phyloP scores from a whole-genome alignment of 2,113 vertebrate genomes.

The Tursiops truncatus region DNA sequence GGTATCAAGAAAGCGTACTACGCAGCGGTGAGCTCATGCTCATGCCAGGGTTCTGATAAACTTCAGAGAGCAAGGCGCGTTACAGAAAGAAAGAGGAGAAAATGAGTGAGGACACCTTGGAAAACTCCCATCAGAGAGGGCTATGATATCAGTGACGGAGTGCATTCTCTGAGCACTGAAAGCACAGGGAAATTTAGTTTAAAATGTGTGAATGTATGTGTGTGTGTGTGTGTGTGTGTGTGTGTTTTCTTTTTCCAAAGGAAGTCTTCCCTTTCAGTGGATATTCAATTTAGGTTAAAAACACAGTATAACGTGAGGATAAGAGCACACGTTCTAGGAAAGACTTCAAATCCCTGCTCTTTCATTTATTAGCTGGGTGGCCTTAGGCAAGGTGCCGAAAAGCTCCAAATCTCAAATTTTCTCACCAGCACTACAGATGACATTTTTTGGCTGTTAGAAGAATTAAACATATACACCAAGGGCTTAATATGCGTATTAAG shows the following conservation, averaged over 20 bases:
- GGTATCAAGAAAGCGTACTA: constrained; percentile 23
- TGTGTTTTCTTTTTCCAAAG: neutral
- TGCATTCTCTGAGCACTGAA: neutral
- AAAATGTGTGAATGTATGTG: neutral
- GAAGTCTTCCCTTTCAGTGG: neutral
- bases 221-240: neutral
- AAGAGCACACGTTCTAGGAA: neutral
- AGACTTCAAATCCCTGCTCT: neutral
- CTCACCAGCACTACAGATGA: neutral
- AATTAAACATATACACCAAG: neutral
- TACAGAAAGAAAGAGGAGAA: constrained; percentile 34
- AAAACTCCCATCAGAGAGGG: constrained; percentile 26
- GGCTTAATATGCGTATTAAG: neutral
- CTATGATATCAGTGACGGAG: neutral
- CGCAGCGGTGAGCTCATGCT: constrained; percentile 23
- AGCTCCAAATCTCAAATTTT: neutral
- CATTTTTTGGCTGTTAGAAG: neutral
- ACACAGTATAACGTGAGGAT: neutral
- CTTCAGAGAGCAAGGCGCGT: neutral
- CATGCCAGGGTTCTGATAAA: constrained; percentile 67
- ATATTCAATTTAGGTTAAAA: neutral
- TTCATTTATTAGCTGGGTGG: neutral
- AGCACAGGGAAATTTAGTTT: constrained; percentile 15
- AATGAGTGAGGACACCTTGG: neutral
- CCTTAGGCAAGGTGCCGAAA: neutral